These are phyloP conservation scores for Bothrops jararaca DNA, from an alignment of 2,113 vertebrate genomes.

Conservation along the genomic window DNA sequence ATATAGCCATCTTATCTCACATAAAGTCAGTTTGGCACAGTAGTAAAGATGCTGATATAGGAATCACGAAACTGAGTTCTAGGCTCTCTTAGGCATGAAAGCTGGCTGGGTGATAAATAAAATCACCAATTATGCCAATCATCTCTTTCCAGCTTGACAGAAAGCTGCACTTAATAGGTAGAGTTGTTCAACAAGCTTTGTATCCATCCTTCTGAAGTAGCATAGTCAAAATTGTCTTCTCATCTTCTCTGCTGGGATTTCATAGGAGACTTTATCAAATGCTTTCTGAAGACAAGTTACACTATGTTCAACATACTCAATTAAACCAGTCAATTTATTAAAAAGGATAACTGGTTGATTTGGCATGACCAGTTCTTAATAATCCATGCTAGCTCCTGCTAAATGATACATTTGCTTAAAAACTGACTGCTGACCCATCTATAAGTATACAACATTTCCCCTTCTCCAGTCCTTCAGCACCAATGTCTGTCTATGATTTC, in stretches of 20 bases:
- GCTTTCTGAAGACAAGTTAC: not conserved
- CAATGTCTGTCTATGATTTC: not conserved
- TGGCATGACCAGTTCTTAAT: not conserved
- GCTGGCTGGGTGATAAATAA: not conserved
- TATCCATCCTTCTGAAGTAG: not conserved
- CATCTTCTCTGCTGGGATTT: not conserved
- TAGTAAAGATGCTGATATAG: not conserved
- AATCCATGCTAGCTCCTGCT: not conserved
- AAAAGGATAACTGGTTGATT: not conserved
- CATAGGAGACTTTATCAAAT: not conserved
- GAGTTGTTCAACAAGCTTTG: not conserved
- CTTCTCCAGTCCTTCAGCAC: not conserved
- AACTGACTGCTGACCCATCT: not conserved
- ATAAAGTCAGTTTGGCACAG: not conserved
- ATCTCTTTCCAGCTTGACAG: not conserved
- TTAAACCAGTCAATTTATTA: not conserved
- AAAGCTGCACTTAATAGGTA: not conserved
- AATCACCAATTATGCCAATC: not conserved
- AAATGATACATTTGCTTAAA: not conserved
- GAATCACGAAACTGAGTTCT: not conserved
- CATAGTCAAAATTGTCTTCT: not conserved
- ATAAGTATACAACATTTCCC: not conserved
- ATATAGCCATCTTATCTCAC: not conserved
- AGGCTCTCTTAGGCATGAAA: not conserved
- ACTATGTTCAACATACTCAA: not conserved